phyloP scores from a whole-genome alignment of 2,113 vertebrate genomes.

The Misgurnus anguillicaudatus region DNA sequence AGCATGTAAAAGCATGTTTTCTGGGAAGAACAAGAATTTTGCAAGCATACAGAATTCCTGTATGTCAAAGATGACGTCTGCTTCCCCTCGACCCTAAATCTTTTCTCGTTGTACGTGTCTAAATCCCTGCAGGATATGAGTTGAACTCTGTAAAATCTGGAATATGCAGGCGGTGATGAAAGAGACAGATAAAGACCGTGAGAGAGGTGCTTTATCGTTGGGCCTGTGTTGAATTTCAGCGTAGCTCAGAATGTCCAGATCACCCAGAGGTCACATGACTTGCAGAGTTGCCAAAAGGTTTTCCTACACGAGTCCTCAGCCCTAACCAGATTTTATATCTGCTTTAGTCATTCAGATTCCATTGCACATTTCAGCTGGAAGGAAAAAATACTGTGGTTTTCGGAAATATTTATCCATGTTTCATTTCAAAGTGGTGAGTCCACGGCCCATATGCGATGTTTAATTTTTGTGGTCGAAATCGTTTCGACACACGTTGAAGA shows the following conservation, averaged over 20 bases:
- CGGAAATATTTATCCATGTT: neutral
- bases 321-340: neutral
- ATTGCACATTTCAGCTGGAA: neutral
- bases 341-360: conserved; percentile 6
- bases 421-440: neutral
- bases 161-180: conserved; percentile 25
- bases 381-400: conserved; percentile 4
- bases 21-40: neutral
- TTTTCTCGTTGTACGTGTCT: conserved; percentile 5
- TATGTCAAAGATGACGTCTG: neutral
- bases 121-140: conserved; percentile 33
- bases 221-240: neutral
- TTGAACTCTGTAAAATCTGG: conserved; percentile 1
- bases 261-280: neutral
- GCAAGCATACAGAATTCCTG: neutral
- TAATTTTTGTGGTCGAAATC: conserved; percentile 19
- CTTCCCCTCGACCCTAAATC: neutral
- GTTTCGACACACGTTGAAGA: neutral
- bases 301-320: neutral
- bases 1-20: neutral
- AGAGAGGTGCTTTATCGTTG: conserved; percentile 15
- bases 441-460: neutral
- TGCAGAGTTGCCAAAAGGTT: conserved; percentile 1
- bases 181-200: conserved; percentile 22
- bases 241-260: neutral